Base-by-base conservation (phyloP, 2,113 vertebrate species). In the Solenodon paradoxus region DNA sequence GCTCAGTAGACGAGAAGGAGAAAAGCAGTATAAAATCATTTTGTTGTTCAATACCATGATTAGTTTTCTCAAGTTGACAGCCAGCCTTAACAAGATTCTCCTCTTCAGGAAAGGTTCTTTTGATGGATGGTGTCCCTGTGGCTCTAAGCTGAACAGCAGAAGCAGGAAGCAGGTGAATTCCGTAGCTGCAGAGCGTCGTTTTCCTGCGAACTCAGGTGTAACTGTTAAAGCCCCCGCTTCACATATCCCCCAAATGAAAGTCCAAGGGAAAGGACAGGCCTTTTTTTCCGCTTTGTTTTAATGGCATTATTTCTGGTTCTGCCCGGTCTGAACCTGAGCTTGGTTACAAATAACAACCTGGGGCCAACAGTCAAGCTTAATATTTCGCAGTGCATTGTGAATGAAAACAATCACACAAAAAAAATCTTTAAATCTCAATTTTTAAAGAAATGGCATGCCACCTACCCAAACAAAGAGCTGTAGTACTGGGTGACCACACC, bases 21-120 rank as follows among this genome's bases (percentile, higher is more conserved):
- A 71, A 95, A 87, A 95, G 45, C 71, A 55, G 35, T 63, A 74
- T 90, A 93, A 96, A 93, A 92, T 83, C 96, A 97, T 96, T 91
- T 88, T 94, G 90, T 89, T 97, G 96, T 92, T 95, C 95, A 69
- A 82, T 82, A 81, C 72, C 77, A 88, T 96, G 96, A 97, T 95
- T 96, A 96, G 94, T 97, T 97, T 95, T 95, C 96, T 94, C 88
- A 88, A 92, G 95, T 94, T 97, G 97, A 94, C 97, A 97, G 97
- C 92, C 95, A 95, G 95, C 32, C 86, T 92, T 97, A 97, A 97
- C 96, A 97, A 97, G 97, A 97, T 95, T 89, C 88, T 95, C 89
- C 81, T 96, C 79, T 95, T 93, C 88, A 69, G 89, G 87, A 97
- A 83, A 88, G 92, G 83, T 82, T 95, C 95, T 94, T 96, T 97